phyloP scores from a whole-genome alignment of 2,888 invertebrate species.

The Hymenopus coronatus region DNA sequence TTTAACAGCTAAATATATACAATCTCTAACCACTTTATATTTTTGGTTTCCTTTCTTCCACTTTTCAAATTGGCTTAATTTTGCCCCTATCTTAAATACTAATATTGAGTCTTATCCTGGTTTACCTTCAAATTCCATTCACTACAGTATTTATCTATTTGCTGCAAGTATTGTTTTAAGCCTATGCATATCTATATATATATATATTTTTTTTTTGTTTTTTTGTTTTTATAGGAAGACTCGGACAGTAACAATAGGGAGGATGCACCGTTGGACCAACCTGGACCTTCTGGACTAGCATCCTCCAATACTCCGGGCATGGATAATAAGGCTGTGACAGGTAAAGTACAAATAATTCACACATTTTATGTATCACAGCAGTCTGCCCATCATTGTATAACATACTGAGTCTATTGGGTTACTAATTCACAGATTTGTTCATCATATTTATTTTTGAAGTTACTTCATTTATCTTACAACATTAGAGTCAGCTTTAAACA shows the following conservation, averaged over 20 bases:
- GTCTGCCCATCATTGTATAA: background rate
- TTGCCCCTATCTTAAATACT: no score
- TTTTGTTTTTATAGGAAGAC: slow-evolving; percentile 21
- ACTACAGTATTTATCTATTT: no score
- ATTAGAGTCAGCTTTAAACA: background rate
- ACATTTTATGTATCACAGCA: background rate
- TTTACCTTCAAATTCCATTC: no score
- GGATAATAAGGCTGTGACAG: slow-evolving; percentile 27
- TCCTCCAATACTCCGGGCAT: background rate
- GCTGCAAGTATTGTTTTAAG: no score
- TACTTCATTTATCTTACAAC: no score
- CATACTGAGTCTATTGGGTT: background rate
- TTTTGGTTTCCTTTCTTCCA: no score
- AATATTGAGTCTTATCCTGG: no score
- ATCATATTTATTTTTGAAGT: background rate
- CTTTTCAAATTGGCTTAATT: no score
- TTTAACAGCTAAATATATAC: no score
- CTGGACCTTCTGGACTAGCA: slow-evolving; percentile 28
- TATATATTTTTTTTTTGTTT: no score
- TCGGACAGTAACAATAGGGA: slow-evolving; percentile 25
- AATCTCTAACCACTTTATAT: no score
- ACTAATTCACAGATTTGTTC: background rate
- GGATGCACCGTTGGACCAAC: slow-evolving; percentile 7
- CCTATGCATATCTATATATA: background rate
- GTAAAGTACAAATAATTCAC: slow-evolving; percentile 19